Conservation (phyloP, 2,888 invertebrate species). For the Perizoma affinitatum region DNA sequence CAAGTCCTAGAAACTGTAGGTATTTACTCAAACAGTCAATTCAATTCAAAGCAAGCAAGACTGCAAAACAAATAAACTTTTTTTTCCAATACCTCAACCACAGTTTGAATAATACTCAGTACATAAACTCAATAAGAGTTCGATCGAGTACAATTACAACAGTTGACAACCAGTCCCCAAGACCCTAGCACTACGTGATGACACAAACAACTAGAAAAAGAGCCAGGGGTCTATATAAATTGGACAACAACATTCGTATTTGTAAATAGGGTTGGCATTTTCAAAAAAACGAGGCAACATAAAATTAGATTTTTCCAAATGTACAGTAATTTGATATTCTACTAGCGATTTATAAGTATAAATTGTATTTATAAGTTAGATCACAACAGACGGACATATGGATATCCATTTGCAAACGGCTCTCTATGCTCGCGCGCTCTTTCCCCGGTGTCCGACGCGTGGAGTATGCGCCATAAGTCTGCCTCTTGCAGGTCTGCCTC, state of each 20-base stretch:
- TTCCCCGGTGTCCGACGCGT: too few species aligned
- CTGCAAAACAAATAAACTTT: slow-evolving; percentile 9
- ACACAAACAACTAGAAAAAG: slow-evolving; percentile 23
- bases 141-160: slow-evolving; percentile 28
- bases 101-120: slow-evolving; percentile 12
- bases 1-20: too few species aligned
- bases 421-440: too few species aligned
- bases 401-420: too few species aligned
- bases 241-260: slow-evolving; percentile 8
- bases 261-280: slow-evolving; percentile 12
- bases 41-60: not conserved
- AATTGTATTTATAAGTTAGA: too few species aligned
- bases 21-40: not conserved
- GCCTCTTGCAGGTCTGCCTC: too few species aligned
- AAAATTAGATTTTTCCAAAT: not conserved
- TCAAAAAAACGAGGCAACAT: not conserved
- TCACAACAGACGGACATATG: too few species aligned
- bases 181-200: slow-evolving; percentile 18
- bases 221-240: slow-evolving; percentile 17
- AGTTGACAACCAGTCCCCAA: slow-evolving; percentile 21
- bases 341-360: too few species aligned
- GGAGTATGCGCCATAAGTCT: too few species aligned
- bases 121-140: slow-evolving; percentile 31
- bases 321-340: not conserved
- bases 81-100: slow-evolving; percentile 21